phyloP scores from a whole-genome alignment of 2,888 invertebrate genomes.

The Drosophila pseudotakahashii region DNA sequence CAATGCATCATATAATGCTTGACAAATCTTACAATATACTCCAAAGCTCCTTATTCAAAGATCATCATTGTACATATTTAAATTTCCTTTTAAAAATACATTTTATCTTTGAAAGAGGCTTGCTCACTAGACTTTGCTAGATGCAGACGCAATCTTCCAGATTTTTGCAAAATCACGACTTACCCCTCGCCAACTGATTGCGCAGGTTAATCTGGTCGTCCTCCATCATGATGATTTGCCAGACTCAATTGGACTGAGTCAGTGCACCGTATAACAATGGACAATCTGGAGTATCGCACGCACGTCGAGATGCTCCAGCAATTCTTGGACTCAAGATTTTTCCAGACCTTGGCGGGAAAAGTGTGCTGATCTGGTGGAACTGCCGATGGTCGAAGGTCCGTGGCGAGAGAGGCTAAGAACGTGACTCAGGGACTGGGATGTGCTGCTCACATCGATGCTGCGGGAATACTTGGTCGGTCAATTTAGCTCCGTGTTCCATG shows the following conservation, averaged over 20 bases:
- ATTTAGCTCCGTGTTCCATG: slow-evolving; percentile 16
- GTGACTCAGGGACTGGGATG: slow-evolving; percentile 40
- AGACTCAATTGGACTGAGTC: slow-evolving; percentile 16
- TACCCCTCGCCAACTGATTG: slow-evolving; percentile 82
- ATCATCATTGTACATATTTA: too few species aligned
- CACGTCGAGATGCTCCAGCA: slow-evolving; percentile 1
- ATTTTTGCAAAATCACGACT: slow-evolving; percentile 29
- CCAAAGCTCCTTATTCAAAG: too few species aligned
- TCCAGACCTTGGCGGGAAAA: slow-evolving; percentile 4
- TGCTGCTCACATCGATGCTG: slow-evolving; percentile 36
- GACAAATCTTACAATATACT: too few species aligned
- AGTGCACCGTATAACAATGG: slow-evolving; percentile 25
- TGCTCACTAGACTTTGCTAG: not conserved
- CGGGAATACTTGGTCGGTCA: slow-evolving; percentile 16
- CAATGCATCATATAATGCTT: too few species aligned
- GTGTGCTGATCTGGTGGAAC: not conserved
- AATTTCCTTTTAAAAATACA: too few species aligned
- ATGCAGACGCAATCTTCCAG: not conserved
- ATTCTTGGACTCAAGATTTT: slow-evolving; percentile 1
- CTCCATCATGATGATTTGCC: slow-evolving; percentile 42
- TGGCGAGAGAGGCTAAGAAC: slow-evolving; percentile 29
- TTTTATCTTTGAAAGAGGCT: too few species aligned
- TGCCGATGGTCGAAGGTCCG: slow-evolving; percentile 8
- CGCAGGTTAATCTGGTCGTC: slow-evolving; percentile 43
- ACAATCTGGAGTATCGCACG: slow-evolving; percentile 7